Conservation (phyloP, 2,113 vertebrate genomes). For the Zosterops borbonicus region DNA sequence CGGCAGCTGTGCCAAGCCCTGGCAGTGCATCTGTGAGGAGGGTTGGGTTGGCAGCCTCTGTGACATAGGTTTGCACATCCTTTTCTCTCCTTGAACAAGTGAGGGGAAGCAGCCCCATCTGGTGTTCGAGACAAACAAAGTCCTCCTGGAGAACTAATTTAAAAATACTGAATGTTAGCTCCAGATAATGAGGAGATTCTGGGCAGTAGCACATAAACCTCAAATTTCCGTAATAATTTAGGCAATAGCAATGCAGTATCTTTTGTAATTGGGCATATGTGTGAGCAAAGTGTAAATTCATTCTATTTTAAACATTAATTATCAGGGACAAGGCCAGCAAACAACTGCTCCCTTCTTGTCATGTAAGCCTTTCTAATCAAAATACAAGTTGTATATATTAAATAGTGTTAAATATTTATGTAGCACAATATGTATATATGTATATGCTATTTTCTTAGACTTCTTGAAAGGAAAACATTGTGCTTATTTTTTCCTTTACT, state of each 20-base stretch:
- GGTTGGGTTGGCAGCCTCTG: conserved; percentile 92
- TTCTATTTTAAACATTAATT: not conserved
- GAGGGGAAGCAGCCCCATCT: conserved; percentile 64
- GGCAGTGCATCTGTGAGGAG: conserved; percentile 89
- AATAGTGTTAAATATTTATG: not conserved
- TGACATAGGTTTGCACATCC: conserved; percentile 83
- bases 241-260: not conserved
- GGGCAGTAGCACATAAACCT: not conserved
- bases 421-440: not conserved
- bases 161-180: not conserved
- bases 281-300: not conserved
- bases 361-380: not conserved
- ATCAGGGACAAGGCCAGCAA: not conserved
- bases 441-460: not conserved
- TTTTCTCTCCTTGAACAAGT: not conserved
- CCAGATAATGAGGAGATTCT: not conserved
- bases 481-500: not conserved
- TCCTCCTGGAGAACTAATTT: not conserved
- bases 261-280: not conserved
- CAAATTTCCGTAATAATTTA: not conserved
- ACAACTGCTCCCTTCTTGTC: not conserved
- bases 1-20: conserved; percentile 86
- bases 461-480: not conserved
- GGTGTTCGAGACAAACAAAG: not conserved
- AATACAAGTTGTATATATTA: not conserved